Evolutionary conservation across 2,888 invertebrate species (phyloP), one percentile per base, ranked within the genome.

Genomic region (Stenchaetothrips biformis): DNA sequence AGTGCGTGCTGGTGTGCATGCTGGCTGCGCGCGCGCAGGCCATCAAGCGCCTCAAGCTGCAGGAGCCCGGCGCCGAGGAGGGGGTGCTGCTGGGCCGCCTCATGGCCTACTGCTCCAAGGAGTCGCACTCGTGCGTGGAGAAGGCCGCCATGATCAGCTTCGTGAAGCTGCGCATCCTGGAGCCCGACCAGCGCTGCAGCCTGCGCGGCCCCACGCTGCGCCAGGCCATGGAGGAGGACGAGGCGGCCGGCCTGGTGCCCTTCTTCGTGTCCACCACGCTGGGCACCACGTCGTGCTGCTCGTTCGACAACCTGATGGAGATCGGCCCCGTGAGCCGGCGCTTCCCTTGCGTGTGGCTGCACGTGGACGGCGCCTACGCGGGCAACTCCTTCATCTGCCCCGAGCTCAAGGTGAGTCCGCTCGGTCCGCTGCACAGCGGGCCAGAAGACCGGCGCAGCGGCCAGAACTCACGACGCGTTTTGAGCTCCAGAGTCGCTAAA

Each of bases 351-450:
- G 89, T 93, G n/a, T 96, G 96, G 95, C 88, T 96, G 48, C 96
- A 96, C 86, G 94, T 95, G 2, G 95, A 96, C 86, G 95, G 92
- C 0, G 95, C 95, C 0, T 96, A 96, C 85, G 95, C 94, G 0
- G 96, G 96, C 4, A 94, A 92, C 84, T 92, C 94, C 0, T 92
- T 96, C 85, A 94, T 96, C 82, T 93, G 95, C 84, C 95, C 95
- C 0, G 96, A 96, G 87, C 90, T n/a, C n/a, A n/a, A n/a, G n/a
- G n/a, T n/a, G n/a, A n/a, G n/a, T n/a, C n/a, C n/a, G n/a, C n/a
- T n/a, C n/a, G n/a, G n/a, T n/a, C n/a, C n/a, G n/a, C n/a, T n/a
- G n/a, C n/a, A n/a, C n/a, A n/a, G n/a, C n/a, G n/a, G n/a, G n/a
- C n/a, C n/a, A n/a, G n/a, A n/a, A n/a, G n/a, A n/a, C n/a, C n/a